Conservation (phyloP, 92 coral and sea anemone genomes). For the Phymanthus crucifer region DNA sequence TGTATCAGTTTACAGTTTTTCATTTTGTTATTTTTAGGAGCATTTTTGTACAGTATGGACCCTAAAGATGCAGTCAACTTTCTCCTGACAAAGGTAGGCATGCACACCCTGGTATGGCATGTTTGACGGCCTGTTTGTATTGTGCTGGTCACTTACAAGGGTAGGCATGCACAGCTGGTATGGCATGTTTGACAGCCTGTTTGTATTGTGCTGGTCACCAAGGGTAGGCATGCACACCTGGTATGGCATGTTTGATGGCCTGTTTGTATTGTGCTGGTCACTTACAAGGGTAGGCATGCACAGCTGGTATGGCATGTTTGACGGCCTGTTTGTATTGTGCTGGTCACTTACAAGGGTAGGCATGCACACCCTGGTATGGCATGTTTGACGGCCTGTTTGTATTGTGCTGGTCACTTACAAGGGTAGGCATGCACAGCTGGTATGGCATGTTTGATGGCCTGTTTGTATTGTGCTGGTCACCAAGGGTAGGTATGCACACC, state of each 20-base stretch:
- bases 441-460: background rate
- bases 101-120: background rate
- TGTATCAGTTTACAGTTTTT: background rate
- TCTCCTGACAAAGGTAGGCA: constrained; percentile 80
- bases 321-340: background rate
- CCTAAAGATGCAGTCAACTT: constrained; percentile 82
- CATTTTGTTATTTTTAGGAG: constrained; percentile 45
- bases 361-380: background rate
- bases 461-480: no score
- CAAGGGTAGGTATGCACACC: constrained; percentile 61
- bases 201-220: no score
- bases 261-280: no score
- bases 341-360: constrained; percentile 88
- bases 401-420: no score
- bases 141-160: no score
- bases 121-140: background rate
- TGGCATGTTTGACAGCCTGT: background rate
- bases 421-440: constrained; percentile 43
- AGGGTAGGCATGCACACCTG: constrained; percentile 55
- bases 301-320: background rate
- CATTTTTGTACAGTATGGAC: constrained; percentile 83
- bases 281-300: constrained; percentile 58
- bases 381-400: background rate
- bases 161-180: constrained; percentile 25
- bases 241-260: background rate